Evolutionary conservation across 2,113 vertebrate species (phyloP).

Genomic region (Leptocoma aspasia): DNA sequence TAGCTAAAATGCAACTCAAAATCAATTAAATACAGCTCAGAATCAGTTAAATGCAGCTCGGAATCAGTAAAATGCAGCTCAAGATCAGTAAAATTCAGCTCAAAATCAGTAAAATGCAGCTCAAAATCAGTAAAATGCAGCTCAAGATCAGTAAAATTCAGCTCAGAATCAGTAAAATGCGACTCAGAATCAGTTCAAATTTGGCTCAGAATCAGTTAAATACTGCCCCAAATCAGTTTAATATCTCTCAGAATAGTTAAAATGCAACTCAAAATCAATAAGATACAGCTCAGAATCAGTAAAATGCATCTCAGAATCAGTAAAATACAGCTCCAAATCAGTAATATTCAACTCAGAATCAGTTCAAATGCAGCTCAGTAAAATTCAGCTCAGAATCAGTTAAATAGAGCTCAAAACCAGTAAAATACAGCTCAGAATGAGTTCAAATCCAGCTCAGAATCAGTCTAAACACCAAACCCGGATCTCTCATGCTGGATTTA

Average conservation of each 20-base stretch:
- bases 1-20: too few relatives aligned
- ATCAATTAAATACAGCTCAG: too few relatives aligned
- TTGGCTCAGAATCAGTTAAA: not conserved
- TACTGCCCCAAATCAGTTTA: not conserved
- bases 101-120: not conserved
- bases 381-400: not conserved
- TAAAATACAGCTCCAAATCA: not conserved
- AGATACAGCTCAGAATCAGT: too few relatives aligned
- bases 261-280: not conserved
- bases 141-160: not conserved
- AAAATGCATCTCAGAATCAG: rapidly evolving
- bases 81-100: not conserved
- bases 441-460: not conserved
- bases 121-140: rapidly evolving
- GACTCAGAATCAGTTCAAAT: not conserved
- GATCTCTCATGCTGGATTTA: not conserved
- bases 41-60: not conserved
- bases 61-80: too few relatives aligned
- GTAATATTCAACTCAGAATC: not conserved
- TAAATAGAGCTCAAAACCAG: not conserved
- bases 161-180: not conserved
- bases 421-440: not conserved
- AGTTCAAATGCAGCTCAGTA: rapidly evolving
- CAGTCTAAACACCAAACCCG: not conserved
- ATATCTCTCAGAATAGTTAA: not conserved